A percentile compares a stretch with the other conserved stretches of the same genome.
Evolutionary conservation across 2,113 vertebrate genomes (phyloP).

Genomic region (Burhinus bistriatus): DNA sequence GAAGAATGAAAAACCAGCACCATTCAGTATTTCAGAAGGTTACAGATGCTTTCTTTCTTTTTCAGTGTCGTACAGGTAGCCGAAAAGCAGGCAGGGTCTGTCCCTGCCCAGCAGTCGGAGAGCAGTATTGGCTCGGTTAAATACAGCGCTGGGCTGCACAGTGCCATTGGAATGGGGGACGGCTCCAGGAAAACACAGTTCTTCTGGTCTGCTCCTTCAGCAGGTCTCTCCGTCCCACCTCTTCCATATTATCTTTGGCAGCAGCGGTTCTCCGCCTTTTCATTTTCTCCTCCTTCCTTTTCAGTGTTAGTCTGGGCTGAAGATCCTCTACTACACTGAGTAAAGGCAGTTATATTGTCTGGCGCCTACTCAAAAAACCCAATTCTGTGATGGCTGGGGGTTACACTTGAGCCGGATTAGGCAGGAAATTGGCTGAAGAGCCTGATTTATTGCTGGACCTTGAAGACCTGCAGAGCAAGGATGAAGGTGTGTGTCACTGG

Average conservation of each 20-base stretch:
- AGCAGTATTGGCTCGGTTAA: not conserved
- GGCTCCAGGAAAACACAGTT: not conserved
- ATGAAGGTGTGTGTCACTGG: not conserved
- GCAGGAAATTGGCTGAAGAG: not conserved
- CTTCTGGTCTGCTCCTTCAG: not conserved
- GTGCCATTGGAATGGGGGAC: fast-evolving
- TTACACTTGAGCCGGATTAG: not conserved
- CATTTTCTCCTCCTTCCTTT: not conserved
- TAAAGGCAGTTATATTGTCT: not conserved
- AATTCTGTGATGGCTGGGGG: not conserved
- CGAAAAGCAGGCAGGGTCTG: not conserved
- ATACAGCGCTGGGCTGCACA: not conserved
- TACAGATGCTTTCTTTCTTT: not conserved
- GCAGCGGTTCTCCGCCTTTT: not conserved
- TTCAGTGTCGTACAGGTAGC: fast-evolving
- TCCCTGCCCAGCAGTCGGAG: not conserved
- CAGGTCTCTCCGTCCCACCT: not conserved
- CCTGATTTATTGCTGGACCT: not conserved
- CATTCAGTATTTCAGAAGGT: not conserved
- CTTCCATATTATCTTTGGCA: not conserved
- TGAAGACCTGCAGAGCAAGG: not conserved
- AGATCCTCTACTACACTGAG: fast-evolving
- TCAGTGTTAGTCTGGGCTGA: not conserved
- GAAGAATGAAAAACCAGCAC: not conserved
- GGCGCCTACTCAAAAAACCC: not conserved